These are phyloP conservation scores for Pogonomyrmex barbatus DNA, from an alignment of 1,140 invertebrate genomes.

Conservation along the genomic window DNA sequence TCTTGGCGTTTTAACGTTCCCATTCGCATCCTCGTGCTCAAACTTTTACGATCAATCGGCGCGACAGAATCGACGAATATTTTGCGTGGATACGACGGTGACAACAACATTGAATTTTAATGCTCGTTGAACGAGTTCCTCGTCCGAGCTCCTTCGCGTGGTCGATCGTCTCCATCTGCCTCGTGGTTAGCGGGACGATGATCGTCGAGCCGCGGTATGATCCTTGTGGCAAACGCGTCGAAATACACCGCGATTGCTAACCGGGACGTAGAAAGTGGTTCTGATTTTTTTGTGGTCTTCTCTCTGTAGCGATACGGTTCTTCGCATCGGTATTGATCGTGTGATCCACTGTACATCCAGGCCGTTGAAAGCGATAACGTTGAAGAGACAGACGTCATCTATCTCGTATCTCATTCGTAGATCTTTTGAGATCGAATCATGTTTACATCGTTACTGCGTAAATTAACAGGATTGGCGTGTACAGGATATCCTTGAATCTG, in stretches of 20 bases:
- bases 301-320: constrained; percentile 16
- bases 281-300: constrained; percentile 51
- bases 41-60: constrained; percentile 19
- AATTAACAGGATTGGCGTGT: neutral
- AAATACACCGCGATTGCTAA: constrained; percentile 43
- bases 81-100: neutral
- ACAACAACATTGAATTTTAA: constrained; percentile 6
- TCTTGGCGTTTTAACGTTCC: constrained; percentile 19
- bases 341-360: constrained; percentile 29
- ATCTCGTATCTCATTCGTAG: neutral
- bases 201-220: constrained; percentile 49
- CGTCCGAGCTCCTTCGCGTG: neutral
- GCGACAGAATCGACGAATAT: constrained; percentile 5
- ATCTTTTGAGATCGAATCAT: neutral
- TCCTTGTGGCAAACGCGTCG: constrained; percentile 48
- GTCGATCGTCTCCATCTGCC: neutral
- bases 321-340: constrained; percentile 27
- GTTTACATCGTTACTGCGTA: neutral
- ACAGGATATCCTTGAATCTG: too few species aligned
- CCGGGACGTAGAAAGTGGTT: constrained; percentile 72
- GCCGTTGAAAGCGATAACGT: constrained; percentile 42
- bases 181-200: neutral
- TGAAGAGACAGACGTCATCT: neutral
- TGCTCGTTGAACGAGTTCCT: neutral
- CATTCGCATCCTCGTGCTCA: neutral